Evolutionary conservation across 2,797 vertebrate genomes (phyloP), one percentile per base, ranked within the genome.

Genomic region (Argya squamiceps): DNA sequence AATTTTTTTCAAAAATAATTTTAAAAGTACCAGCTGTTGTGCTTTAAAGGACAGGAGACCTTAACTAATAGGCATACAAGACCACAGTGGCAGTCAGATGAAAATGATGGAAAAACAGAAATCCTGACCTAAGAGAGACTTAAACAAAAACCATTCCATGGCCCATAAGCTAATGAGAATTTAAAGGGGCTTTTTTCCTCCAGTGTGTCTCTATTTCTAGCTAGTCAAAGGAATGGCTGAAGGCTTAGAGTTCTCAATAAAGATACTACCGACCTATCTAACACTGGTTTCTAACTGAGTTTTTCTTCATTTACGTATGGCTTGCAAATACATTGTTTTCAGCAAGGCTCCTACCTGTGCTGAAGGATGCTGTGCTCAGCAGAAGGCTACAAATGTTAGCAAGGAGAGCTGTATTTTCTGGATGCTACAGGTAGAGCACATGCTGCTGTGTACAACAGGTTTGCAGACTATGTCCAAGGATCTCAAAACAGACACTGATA

Each of bases 181-280:
- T 18, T 32, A 16, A 16, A 23, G 0, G 1, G 0, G 0, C 4
- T 43, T 75, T 67, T 36, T 24, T 3, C 1, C 49, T 56, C 46
- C 50, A 26, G 43, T 85, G 74, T 73, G 14, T 65, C 69, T 73
- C 14, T 60, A 36, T 34, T 84, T 64, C 55, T 55, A 94, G 24
- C 11, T 55, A 77, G 36, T 67, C n/a, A 75, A 53, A 78, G 36
- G 24, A 86, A 81, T 15, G 64, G 41, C 37, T 36, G 34, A 50
- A 53, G 12, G 37, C 41, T 84, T 52, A 37, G 44, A 41, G 37
- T 9, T 59, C 77, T 70, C 29, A 82, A 84, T 53, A 53, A 11
- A 82, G 52, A 60, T 19, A 52, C 11, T 67, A 60, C 20, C 65
- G 53, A 76, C 2, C 37, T 10, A 44, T 7, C 23, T 69, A 79